Conservation (phyloP, 1,140 invertebrate species). For the Aphis gossypii region DNA sequence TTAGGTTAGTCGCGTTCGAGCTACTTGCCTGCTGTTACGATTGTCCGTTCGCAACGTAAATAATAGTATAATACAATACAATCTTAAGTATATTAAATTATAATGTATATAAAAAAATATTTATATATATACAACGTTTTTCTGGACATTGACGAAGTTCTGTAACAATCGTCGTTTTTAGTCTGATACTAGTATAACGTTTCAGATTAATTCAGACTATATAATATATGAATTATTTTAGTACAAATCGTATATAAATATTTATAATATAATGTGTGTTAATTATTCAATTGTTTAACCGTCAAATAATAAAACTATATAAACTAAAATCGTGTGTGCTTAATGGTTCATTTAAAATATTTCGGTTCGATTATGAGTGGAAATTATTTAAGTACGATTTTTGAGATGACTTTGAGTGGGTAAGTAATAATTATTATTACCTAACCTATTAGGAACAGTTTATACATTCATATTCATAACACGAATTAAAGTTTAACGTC, state of each 20-base stretch:
- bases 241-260: background rate
- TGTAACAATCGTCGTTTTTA: background rate
- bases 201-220: background rate
- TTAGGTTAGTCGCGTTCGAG: constrained; percentile 29
- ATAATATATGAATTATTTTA: background rate
- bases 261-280: background rate
- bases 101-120: background rate
- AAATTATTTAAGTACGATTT: background rate
- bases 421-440: background rate
- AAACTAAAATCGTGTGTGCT: background rate
- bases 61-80: background rate
- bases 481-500: background rate
- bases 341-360: background rate
- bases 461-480: background rate
- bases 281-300: background rate
- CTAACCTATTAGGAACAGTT: background rate
- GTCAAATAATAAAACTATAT: background rate
- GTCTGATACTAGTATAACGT: background rate
- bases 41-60: background rate
- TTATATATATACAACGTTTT: background rate
- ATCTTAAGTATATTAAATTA: background rate
- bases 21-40: background rate
- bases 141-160: background rate
- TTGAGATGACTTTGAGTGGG: background rate
- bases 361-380: background rate